Conservation (phyloP, 2,888 invertebrate species). For the Panorpa germanica region DNA sequence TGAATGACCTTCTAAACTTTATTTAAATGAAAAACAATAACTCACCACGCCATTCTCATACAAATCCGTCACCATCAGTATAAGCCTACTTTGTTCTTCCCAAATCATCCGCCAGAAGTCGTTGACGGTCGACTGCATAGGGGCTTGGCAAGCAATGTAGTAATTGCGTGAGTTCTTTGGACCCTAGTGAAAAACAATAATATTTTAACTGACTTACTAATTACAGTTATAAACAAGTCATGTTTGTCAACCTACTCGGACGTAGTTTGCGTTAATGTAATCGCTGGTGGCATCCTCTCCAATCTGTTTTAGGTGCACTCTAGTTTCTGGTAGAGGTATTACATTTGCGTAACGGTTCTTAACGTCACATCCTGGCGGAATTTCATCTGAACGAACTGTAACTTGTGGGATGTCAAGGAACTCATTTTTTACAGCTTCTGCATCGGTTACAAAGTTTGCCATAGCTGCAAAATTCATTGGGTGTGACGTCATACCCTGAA, state of each 20-base stretch:
- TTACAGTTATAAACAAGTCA: background rate
- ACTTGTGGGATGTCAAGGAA: conserved; percentile 67
- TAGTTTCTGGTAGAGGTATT: conserved; percentile 80
- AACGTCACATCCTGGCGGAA: conserved; percentile 71
- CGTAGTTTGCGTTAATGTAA: conserved; percentile 88
- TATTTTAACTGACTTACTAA: conserved; percentile 6
- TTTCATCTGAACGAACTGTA: conserved; percentile 57
- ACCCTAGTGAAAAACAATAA: conserved; percentile 36
- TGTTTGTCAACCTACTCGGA: conserved; percentile 44
- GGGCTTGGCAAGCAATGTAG: conserved; percentile 87
- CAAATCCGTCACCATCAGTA: conserved; percentile 80
- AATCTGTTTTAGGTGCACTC: conserved; percentile 54
- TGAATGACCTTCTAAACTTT: background rate
- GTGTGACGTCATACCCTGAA: conserved; percentile 43
- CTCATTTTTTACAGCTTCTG: conserved; percentile 58
- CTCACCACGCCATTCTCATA: conserved; percentile 73
- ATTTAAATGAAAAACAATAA: conserved; percentile 10
- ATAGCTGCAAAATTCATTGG: conserved; percentile 62
- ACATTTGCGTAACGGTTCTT: conserved; percentile 90
- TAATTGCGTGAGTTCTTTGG: conserved; percentile 65
- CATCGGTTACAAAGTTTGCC: conserved; percentile 49
- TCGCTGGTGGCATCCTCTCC: conserved; percentile 62
- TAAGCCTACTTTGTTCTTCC: conserved; percentile 79
- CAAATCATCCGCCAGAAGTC: conserved; percentile 96
- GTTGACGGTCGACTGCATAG: conserved; percentile 59